These are phyloP conservation scores for Lepilemur septentrionalis DNA, from an alignment of 2,797 vertebrate species.

Conservation along the genomic window DNA sequence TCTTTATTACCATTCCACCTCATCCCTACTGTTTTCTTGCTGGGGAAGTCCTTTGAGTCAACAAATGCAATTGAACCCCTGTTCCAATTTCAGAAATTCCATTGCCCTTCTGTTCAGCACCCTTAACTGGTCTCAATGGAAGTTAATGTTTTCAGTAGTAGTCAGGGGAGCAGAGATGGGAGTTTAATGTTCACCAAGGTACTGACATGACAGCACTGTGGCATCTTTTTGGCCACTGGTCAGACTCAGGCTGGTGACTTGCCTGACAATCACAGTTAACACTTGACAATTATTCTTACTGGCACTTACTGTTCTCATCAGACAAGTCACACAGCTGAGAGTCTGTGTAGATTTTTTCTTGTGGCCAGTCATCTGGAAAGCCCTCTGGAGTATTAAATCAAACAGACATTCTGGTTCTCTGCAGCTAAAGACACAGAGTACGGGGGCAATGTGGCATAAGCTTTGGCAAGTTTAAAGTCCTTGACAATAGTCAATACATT, in stretches of 20 bases:
- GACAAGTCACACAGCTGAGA: background rate
- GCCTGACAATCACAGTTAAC: background rate
- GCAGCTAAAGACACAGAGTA: background rate
- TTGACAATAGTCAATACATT: background rate
- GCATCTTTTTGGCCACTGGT: background rate
- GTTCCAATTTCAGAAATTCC: background rate
- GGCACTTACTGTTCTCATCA: background rate
- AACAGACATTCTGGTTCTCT: background rate
- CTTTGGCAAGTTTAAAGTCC: background rate
- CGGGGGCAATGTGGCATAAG: background rate
- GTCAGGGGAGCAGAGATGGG: background rate
- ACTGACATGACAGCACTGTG: background rate
- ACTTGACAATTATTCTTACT: background rate
- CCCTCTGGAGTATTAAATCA: background rate
- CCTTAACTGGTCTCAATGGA: background rate
- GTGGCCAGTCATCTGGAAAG: slow-evolving; percentile 22
- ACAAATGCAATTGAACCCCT: background rate
- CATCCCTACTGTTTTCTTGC: background rate
- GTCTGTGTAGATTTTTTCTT: slow-evolving; percentile 5
- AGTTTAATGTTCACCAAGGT: background rate
- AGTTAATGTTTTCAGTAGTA: background rate
- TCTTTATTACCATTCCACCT: background rate
- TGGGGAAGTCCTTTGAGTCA: background rate
- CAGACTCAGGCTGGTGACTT: background rate
- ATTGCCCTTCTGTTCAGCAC: background rate